Conservation (phyloP, 2,797 vertebrate species). For the Calcarius lapponicus region DNA sequence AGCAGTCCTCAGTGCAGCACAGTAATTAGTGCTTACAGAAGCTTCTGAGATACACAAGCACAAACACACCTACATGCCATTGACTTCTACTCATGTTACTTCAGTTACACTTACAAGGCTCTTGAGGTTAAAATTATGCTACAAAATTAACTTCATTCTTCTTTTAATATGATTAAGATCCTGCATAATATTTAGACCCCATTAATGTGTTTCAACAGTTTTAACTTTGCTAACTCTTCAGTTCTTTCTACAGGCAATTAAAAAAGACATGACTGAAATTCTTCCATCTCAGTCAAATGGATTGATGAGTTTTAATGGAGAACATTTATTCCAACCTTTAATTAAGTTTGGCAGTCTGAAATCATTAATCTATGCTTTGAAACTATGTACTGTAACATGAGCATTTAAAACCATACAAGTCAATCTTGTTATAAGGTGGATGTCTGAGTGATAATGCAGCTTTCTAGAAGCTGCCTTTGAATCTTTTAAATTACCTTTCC, state of each 20-base stretch:
- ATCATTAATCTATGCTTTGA: constrained; percentile 51
- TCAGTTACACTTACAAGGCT: background rate
- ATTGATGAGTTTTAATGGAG: constrained; percentile 61
- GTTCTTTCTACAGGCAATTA: constrained; percentile 58
- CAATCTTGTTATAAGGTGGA: background rate
- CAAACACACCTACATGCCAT: background rate
- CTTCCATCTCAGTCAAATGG: constrained; percentile 49
- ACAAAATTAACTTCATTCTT: constrained; percentile 1
- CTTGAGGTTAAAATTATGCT: constrained; percentile 23
- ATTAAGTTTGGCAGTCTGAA: constrained; percentile 68
- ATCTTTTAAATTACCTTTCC: background rate
- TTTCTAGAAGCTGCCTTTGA: background rate
- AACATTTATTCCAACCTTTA: constrained; percentile 65
- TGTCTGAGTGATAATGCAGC: background rate
- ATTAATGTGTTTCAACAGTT: background rate
- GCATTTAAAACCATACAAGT: constrained; percentile 46
- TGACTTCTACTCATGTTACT: background rate
- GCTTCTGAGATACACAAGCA: background rate
- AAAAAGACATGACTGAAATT: constrained; percentile 49
- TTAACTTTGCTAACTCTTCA: constrained; percentile 42
- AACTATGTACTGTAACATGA: background rate
- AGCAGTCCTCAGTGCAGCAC: background rate
- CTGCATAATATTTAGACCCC: constrained; percentile 57
- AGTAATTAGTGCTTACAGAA: background rate
- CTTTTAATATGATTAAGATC: constrained; percentile 33